Evolutionary conservation across 2,888 invertebrate species (phyloP).

Genomic region (Entomobrya proxima): DNA sequence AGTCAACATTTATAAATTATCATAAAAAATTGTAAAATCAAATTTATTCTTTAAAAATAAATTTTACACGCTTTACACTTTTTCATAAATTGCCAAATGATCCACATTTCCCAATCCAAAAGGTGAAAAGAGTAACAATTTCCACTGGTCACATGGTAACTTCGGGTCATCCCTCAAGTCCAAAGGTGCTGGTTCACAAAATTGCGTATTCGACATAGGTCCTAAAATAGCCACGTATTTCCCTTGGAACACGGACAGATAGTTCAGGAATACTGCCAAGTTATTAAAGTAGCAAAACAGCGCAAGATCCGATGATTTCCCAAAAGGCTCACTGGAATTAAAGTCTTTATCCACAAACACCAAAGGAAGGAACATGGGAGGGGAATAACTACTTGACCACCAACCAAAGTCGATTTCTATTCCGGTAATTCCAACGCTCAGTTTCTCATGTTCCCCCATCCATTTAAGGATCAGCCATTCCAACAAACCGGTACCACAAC

Average conservation of each 20-base stretch:
- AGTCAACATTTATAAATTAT: too few relatives aligned
- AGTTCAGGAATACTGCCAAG: slow-evolving; percentile 24
- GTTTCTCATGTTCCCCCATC: background rate
- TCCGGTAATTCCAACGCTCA: slow-evolving; percentile 49
- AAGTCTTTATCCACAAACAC: slow-evolving; percentile 36
- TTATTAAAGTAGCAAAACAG: slow-evolving; percentile 59
- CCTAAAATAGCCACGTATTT: slow-evolving; percentile 32
- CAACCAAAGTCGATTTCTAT: slow-evolving; percentile 50
- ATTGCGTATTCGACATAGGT: slow-evolving; percentile 44
- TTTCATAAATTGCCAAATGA: slow-evolving; percentile 45
- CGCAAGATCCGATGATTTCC: background rate
- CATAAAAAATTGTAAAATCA: background rate
- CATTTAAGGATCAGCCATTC: slow-evolving; percentile 84
- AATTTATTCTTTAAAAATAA: background rate
- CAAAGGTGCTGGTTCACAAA: slow-evolving; percentile 62
- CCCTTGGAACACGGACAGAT: slow-evolving; percentile 15
- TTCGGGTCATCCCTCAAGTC: slow-evolving; percentile 37
- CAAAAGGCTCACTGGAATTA: background rate
- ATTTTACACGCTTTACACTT: background rate
- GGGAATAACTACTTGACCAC: slow-evolving; percentile 35
- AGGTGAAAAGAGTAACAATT: background rate
- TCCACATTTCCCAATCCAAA: slow-evolving; percentile 40
- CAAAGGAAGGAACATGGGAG: slow-evolving; percentile 44
- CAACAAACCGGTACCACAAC: slow-evolving; percentile 88
- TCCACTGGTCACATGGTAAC: slow-evolving; percentile 39